Evolutionary conservation across 2,113 vertebrate genomes (phyloP).

Genomic region (Ovibos moschatus): DNA sequence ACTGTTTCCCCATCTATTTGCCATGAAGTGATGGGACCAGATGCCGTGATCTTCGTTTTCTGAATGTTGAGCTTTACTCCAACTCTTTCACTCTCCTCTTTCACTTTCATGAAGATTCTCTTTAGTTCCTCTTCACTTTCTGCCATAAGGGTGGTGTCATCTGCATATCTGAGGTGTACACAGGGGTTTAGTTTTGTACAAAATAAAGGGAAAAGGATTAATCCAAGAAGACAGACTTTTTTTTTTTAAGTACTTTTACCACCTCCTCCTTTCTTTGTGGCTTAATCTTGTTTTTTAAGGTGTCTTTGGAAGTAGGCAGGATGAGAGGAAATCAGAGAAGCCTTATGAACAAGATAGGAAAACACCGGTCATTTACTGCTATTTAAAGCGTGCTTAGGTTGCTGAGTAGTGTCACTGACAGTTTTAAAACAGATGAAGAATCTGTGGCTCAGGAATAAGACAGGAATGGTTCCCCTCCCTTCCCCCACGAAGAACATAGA

Average conservation of each 20-base stretch:
- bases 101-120: neutral
- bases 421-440: neutral
- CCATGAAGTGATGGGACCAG: neutral
- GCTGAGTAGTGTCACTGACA: neutral
- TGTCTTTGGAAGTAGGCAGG: neutral
- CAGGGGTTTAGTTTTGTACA: neutral
- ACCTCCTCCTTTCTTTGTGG: neutral
- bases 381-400: neutral
- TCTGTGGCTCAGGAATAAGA: neutral
- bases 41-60: neutral
- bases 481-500: neutral
- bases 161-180: neutral
- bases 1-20: neutral
- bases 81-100: neutral
- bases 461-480: neutral
- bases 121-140: neutral
- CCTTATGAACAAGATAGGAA: neutral
- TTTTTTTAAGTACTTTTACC: neutral
- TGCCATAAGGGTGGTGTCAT: neutral
- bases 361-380: neutral
- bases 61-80: neutral
- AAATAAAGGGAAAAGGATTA: neutral
- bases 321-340: constrained; percentile 20
- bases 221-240: neutral
- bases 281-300: constrained; percentile 18